Evolutionary conservation across 2,888 invertebrate genomes (phyloP), one percentile per base, ranked within the genome.

Genomic region (Diaperis boleti): DNA sequence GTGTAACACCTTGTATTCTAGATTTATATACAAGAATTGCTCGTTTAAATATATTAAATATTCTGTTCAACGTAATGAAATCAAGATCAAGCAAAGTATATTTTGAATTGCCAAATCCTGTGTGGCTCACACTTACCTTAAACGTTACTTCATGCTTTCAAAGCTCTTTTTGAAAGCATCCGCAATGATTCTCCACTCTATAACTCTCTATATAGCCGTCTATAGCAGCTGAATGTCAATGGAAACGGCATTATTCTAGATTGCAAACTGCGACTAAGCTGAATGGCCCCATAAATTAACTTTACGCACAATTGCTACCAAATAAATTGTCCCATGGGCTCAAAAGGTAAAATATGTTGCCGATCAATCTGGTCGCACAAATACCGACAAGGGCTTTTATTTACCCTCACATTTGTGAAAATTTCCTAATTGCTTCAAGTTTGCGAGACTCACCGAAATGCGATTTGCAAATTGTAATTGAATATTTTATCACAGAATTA

Each of bases 221-320:
- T 54, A 20, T 37, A 47, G 41, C 10, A 18, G 59, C 13, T 50
- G 52, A 55, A 60, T 55, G 60, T 55, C 49, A 64, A 64, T 64
- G 60, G 56, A 64, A 64, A 47, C 50, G 60, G 55, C 64, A 64
- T 64, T 64, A 64, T 60, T 64, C 55, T 37, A 60, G 42, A 60
- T 64, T 64, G 64, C 55, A 64, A 59, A 64, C 59, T 45, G 31
- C 59, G 54, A 22, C 52, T 59, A 63, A 63, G 57, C 57, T 39
- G 64, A 72, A 73, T 72, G 66, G 69, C 65, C 69, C 68, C 71
- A 73, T 74, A 74, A 74, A 75, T 75, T 74, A 69, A 70, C 65
- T 73, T 74, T 72, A 74, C 72, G 74, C 74, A 73, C 74, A 74
- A 74, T 75, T 73, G 73, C 70, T 67, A 69, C 66, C 67, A 64